Evolutionary conservation across 2,113 vertebrate species (phyloP).

Genomic region (Gopherus evgoodei): DNA sequence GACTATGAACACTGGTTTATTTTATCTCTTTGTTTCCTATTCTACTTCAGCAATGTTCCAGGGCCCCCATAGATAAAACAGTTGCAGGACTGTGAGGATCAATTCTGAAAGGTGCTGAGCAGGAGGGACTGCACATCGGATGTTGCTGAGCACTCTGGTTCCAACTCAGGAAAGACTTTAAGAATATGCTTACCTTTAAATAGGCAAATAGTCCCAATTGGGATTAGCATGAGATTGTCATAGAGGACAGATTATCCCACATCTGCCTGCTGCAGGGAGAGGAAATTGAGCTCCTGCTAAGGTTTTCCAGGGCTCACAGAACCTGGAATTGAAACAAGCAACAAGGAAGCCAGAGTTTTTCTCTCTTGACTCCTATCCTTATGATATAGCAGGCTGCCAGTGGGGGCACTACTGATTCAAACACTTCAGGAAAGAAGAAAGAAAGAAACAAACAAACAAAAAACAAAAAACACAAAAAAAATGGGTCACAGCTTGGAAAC

Average conservation of each 20-base stretch:
- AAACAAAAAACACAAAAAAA: background rate
- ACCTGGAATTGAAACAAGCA: background rate
- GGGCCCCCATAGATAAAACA: too few relatives aligned
- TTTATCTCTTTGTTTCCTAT: too few relatives aligned
- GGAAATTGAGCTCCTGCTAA: background rate
- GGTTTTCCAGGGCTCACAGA: too few relatives aligned
- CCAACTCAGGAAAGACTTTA: too few relatives aligned
- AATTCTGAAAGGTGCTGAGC: too few relatives aligned
- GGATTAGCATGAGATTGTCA: background rate
- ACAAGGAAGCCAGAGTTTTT: background rate
- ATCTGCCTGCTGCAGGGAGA: background rate
- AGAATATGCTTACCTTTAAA: too few relatives aligned
- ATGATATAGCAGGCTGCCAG: background rate
- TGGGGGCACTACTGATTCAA: background rate
- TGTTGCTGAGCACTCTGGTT: too few relatives aligned
- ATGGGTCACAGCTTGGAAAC: background rate
- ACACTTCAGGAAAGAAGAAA: too few relatives aligned
- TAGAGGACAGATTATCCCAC: background rate
- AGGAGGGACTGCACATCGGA: too few relatives aligned
- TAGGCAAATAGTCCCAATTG: background rate
- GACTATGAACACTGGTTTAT: too few relatives aligned
- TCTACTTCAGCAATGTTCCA: too few relatives aligned
- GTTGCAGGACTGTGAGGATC: too few relatives aligned
- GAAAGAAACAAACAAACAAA: background rate
- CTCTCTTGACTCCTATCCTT: background rate